A percentile compares a stretch with the other conserved stretches of the same genome.
These are phyloP conservation scores for Chelonus insularis DNA, from an alignment of 1,140 invertebrate species.

Conservation along the genomic window DNA sequence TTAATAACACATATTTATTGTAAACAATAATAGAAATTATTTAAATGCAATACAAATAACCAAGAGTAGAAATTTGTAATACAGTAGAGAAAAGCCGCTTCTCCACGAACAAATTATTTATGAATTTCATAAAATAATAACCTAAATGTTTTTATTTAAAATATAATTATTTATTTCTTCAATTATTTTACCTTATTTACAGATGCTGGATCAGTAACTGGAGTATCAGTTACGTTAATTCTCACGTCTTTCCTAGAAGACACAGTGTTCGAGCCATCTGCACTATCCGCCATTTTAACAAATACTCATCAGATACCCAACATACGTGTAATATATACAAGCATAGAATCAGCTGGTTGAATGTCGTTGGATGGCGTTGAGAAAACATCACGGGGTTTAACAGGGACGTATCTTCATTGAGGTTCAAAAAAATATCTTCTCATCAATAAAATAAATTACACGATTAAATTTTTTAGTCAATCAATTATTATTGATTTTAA, in stretches of 20 bases:
- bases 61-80: too few relatives aligned
- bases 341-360: too few relatives aligned
- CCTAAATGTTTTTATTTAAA: not conserved
- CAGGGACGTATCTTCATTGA: too few relatives aligned
- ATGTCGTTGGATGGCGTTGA: too few relatives aligned
- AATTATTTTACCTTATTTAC: slow-evolving; percentile 45
- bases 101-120: not conserved
- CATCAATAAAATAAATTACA: not conserved
- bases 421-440: not conserved
- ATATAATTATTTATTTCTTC: not conserved
- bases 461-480: too few relatives aligned
- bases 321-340: too few relatives aligned
- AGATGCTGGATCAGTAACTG: slow-evolving; percentile 53
- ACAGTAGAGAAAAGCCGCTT: too few relatives aligned
- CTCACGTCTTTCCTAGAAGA: slow-evolving; percentile 49
- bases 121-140: not conserved
- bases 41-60: too few relatives aligned
- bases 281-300: slow-evolving; percentile 55
- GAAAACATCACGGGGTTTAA: too few relatives aligned
- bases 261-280: slow-evolving; percentile 44
- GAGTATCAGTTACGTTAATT: slow-evolving; percentile 47
- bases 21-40: too few relatives aligned
- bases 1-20: too few relatives aligned
- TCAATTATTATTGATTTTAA: too few relatives aligned
- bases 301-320: not conserved